Evolutionary conservation across 2,797 vertebrate genomes (phyloP).

Genomic region (Amazona finschi): DNA sequence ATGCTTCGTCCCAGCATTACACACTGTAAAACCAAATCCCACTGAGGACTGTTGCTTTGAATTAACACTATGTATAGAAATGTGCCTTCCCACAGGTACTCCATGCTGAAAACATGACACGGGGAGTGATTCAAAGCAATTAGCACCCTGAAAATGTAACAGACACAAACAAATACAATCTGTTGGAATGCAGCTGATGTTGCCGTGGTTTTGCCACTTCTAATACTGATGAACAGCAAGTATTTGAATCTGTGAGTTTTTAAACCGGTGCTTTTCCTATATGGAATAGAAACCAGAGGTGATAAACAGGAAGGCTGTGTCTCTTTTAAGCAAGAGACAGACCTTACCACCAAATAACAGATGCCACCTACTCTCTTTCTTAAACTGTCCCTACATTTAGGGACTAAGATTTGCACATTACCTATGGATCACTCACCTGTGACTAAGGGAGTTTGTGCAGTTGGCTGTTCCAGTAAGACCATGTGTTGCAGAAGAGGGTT

Average conservation of each 20-base stretch:
- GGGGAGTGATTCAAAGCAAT: constrained; percentile 36
- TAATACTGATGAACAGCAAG: background rate
- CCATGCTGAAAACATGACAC: constrained; percentile 10
- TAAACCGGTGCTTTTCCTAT: background rate
- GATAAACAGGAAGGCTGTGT: background rate
- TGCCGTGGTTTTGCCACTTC: background rate
- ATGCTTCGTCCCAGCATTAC: background rate
- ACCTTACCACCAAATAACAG: background rate
- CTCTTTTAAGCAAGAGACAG: background rate
- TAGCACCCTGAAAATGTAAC: background rate
- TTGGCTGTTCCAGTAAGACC: constrained; percentile 90
- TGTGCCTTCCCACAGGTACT: constrained; percentile 28
- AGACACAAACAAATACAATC: constrained; percentile 41
- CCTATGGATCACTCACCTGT: constrained; percentile 77
- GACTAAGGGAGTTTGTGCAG: constrained; percentile 84
- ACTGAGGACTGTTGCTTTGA: background rate
- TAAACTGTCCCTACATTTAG: background rate
- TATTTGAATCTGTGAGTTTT: background rate
- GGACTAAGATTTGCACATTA: background rate
- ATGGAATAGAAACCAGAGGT: background rate
- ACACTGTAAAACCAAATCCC: background rate
- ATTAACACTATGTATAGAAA: background rate
- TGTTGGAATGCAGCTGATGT: background rate
- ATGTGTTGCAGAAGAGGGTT: constrained; percentile 93
- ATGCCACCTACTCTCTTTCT: background rate